phyloP scores from a whole-genome alignment of 2,888 invertebrate genomes.

The Pandemis corylana region DNA sequence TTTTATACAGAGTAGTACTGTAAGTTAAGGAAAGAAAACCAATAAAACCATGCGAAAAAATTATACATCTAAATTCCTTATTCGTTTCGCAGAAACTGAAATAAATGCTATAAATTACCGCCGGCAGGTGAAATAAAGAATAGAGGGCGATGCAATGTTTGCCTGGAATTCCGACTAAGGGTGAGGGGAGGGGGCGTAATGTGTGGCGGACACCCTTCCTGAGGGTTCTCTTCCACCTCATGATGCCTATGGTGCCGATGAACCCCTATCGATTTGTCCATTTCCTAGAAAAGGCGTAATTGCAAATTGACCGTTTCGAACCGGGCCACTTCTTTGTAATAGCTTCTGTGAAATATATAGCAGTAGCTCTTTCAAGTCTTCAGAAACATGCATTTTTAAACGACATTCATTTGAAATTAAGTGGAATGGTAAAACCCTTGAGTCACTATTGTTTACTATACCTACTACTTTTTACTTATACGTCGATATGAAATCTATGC shows the following conservation, averaged over 20 bases:
- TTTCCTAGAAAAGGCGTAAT: slow-evolving; percentile 76
- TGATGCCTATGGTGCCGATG: slow-evolving; percentile 81
- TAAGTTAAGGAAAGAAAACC: not conserved
- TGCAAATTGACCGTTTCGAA: slow-evolving; percentile 62
- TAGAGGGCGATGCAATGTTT: slow-evolving; percentile 67
- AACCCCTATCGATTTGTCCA: slow-evolving; percentile 80
- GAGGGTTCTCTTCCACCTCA: slow-evolving; percentile 72
- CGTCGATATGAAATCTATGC: not conserved
- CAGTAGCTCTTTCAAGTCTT: slow-evolving; percentile 25
- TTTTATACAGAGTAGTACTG: not conserved
- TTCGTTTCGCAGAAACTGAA: slow-evolving; percentile 43
- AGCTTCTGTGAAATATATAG: slow-evolving; percentile 41
- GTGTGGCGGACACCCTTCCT: slow-evolving; percentile 74
- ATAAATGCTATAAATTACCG: slow-evolving; percentile 45
- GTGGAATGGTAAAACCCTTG: slow-evolving; percentile 32
- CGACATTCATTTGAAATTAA: slow-evolving; percentile 18
- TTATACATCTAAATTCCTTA: slow-evolving; percentile 29
- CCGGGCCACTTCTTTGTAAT: slow-evolving; percentile 31
- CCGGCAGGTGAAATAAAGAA: slow-evolving; percentile 70
- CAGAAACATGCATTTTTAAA: slow-evolving; percentile 39
- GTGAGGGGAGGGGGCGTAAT: slow-evolving; percentile 69
- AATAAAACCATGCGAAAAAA: slow-evolving; percentile 17
- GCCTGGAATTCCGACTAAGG: slow-evolving; percentile 72
- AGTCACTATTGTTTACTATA: not conserved
- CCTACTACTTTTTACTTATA: not conserved